These are phyloP conservation scores for Busseola fusca DNA, from an alignment of 2,888 invertebrate species.

Conservation along the genomic window DNA sequence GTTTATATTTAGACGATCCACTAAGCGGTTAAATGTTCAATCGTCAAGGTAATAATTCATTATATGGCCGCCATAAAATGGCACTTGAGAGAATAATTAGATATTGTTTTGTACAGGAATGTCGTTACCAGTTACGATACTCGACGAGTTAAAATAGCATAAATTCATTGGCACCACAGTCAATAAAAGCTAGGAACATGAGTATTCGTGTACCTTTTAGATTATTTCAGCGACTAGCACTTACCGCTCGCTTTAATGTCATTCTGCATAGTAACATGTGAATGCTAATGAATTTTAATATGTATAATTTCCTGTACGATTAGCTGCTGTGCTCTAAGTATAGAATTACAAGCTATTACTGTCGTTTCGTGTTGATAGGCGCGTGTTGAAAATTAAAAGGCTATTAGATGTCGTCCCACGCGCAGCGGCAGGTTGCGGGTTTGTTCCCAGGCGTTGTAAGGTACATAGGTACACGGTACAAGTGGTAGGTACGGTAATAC, in stretches of 20 bases:
- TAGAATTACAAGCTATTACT: conserved; percentile 76
- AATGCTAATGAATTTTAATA: conserved; percentile 48
- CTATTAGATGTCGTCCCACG: conserved; percentile 84
- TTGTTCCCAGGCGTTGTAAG: conserved; percentile 74
- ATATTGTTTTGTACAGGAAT: conserved; percentile 65
- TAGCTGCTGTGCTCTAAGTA: conserved; percentile 59
- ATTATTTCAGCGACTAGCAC: conserved; percentile 63
- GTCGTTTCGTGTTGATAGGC: conserved; percentile 77
- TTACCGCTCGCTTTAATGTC: conserved; percentile 57
- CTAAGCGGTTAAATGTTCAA: conserved; percentile 80
- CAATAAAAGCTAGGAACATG: conserved; percentile 62
- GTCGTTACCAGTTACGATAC: conserved; percentile 58
- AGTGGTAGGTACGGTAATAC: conserved; percentile 71
- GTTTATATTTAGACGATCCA: conserved; percentile 83
- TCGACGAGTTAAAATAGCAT: conserved; percentile 55
- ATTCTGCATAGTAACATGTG: conserved; percentile 38
- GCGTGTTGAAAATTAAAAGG: conserved; percentile 86
- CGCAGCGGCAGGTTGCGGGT: conserved; percentile 74
- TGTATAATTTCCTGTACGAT: conserved; percentile 38
- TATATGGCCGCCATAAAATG: conserved; percentile 64
- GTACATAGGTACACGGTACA: conserved; percentile 64
- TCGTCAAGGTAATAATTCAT: conserved; percentile 76
- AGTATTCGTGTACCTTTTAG: conserved; percentile 64
- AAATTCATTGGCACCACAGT: conserved; percentile 47
- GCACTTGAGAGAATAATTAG: conserved; percentile 66